Evolutionary conservation across 2,113 vertebrate species (phyloP), one percentile per base, ranked within the genome.

Genomic region (Montifringilla adamsi): DNA sequence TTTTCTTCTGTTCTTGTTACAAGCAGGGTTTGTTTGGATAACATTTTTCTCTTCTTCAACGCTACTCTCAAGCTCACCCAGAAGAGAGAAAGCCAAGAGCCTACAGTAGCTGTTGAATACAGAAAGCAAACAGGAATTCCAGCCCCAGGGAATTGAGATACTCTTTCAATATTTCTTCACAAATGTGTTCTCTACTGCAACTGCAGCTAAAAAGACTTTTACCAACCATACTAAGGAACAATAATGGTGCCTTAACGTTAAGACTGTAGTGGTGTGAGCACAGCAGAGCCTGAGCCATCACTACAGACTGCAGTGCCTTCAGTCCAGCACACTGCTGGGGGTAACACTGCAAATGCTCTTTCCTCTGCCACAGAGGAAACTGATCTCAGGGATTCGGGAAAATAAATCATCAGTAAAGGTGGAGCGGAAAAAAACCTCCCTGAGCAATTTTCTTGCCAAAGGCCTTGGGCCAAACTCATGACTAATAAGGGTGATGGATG

Each of bases 401-500:
- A 96, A 93, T 56, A 97, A 91, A 79, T 60, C 87, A 87, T 37
- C 73, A 94, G 62, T 39, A 87, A 93, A 87, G 43, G 44, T 75
- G 50, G 44, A 83, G 50, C 6, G 6, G 73, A 56, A 91, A 89
- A 78, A 81, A 77, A 37, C 3, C 52, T 79, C 30, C 63, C 70
- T 9, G 41, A 79, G 46, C 33, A 77, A 66, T 49, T 43, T 93
- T 84, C 79, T 84, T 94, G 72, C 86, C 79, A 91, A 90, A 92
- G 78, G 76, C 55, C 43, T 73, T 77, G 72, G 58, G 76, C n/a
- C 90, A 69, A 72, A 78, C 60, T 86, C 74, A 88, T 78, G 90
- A 90, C 93, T 94, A 96, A 66, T 70, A 96, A 69, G 3, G 13
- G 63, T 63, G 72, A 77, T 5, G 8, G 84, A 88, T 67, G 52